phyloP scores from a whole-genome alignment of 2,888 invertebrate species.

The Acanthosepion lycidas region DNA sequence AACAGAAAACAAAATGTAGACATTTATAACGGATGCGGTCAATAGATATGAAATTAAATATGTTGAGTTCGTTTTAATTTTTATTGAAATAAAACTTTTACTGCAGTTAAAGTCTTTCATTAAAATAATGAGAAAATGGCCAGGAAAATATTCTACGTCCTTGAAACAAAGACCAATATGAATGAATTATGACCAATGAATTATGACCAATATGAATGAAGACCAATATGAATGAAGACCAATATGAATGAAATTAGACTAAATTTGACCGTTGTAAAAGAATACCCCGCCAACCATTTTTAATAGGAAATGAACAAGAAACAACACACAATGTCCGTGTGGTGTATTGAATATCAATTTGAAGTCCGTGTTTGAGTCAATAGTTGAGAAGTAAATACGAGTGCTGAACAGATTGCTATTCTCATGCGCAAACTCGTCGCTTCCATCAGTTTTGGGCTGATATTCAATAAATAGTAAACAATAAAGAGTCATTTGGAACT shows the following conservation, averaged over 20 bases:
- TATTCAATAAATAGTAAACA: neutral
- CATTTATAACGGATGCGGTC: too few relatives aligned
- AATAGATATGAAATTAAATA: neutral
- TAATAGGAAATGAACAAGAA: constrained; percentile 34
- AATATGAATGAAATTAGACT: neutral
- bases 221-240: neutral
- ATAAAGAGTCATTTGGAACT: neutral
- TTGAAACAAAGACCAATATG: neutral
- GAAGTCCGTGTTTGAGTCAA: neutral
- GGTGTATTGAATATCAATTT: constrained; percentile 8
- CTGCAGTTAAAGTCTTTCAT: neutral
- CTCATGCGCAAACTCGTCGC: neutral
- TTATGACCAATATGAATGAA: too few relatives aligned
- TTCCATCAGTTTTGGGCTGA: neutral
- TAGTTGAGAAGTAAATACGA: neutral
- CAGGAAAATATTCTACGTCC: neutral
- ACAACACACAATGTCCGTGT: constrained; percentile 38
- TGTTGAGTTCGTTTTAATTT: neutral
- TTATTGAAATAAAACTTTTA: neutral
- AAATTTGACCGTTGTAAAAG: neutral
- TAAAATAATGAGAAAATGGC: neutral
- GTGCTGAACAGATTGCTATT: constrained; percentile 37
- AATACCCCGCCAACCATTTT: neutral
- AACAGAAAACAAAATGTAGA: too few relatives aligned
- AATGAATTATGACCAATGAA: too few relatives aligned